Conservation (phyloP, 2,888 invertebrate genomes). For the Apodemia mormo region DNA sequence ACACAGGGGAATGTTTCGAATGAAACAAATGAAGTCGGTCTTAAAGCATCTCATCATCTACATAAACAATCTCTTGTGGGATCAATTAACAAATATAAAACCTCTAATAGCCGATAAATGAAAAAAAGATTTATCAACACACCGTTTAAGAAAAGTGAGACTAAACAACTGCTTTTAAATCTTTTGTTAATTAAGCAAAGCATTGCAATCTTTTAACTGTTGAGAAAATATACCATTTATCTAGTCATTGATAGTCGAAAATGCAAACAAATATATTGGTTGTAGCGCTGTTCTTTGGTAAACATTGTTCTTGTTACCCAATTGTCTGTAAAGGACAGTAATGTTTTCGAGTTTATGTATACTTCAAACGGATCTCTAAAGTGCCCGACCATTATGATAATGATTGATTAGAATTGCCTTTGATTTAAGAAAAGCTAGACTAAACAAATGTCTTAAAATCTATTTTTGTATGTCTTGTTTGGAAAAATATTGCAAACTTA, state of each 20-base stretch:
- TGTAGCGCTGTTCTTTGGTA: not conserved
- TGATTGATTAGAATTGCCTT: not conserved
- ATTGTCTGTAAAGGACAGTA: not conserved
- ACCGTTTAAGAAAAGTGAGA: not conserved
- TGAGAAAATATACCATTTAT: not conserved
- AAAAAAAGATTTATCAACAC: not conserved
- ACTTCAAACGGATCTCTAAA: not conserved
- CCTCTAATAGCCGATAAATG: not conserved
- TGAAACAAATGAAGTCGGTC: not conserved
- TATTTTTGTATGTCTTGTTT: too few species aligned
- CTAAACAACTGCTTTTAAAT: slow-evolving; percentile 5
- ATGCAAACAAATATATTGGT: slow-evolving; percentile 6
- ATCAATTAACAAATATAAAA: not conserved
- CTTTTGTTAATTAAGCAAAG: not conserved
- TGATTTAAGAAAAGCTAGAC: not conserved
- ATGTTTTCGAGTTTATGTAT: not conserved
- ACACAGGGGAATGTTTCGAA: too few species aligned
- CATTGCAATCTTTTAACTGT: slow-evolving; percentile 9
- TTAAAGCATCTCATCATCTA: not conserved
- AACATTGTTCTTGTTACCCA: slow-evolving; percentile 2
- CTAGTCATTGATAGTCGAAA: not conserved
- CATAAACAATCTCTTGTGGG: not conserved
- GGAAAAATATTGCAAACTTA: too few species aligned
- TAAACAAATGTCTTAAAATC: not conserved
- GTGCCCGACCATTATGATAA: not conserved